These are phyloP conservation scores for Caenorhabditis drosophilae DNA, from an alignment of 2,888 invertebrate genomes.

Conservation along the genomic window DNA sequence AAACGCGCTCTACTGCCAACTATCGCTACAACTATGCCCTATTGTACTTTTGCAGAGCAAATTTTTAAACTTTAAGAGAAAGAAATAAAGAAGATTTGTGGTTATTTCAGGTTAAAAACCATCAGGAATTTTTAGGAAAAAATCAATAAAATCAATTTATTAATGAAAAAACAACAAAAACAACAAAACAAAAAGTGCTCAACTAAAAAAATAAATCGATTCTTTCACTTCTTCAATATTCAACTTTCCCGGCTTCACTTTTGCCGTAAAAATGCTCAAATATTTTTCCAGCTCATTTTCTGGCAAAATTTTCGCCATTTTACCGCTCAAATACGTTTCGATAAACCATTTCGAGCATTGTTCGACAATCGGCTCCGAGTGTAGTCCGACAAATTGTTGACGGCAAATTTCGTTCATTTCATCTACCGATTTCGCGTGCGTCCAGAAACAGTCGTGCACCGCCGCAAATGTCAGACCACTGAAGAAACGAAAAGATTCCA, in stretches of 20 bases:
- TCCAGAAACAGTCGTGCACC: conserved; percentile 99
- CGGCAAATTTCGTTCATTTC: conserved; percentile 91
- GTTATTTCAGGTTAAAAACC: too few relatives aligned
- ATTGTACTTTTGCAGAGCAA: background rate
- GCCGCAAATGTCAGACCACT: conserved; percentile 87
- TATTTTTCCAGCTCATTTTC: conserved; percentile 8
- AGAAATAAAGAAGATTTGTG: background rate
- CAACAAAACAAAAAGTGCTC: conserved; percentile 1
- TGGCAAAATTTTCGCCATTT: background rate
- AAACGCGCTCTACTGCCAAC: background rate
- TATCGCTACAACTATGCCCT: too few relatives aligned
- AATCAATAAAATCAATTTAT: background rate
- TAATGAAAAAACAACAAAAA: conserved; percentile 1
- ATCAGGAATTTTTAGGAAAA: background rate
- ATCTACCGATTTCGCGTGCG: conserved; percentile 86
- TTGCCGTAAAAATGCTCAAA: conserved; percentile 31
- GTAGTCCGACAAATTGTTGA: conserved; percentile 95
- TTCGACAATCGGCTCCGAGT: conserved; percentile 88
- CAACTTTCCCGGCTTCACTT: conserved; percentile 69
- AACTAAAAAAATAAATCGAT: conserved; percentile 73
- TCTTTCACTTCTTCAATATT: conserved; percentile 70
- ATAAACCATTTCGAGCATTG: conserved; percentile 70
- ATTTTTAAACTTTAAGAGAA: background rate
- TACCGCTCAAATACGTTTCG: conserved; percentile 1
- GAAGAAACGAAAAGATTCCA: conserved; percentile 68